Base-by-base conservation (phyloP, 2,888 invertebrate genomes). In the Tenthredo mesomela region DNA sequence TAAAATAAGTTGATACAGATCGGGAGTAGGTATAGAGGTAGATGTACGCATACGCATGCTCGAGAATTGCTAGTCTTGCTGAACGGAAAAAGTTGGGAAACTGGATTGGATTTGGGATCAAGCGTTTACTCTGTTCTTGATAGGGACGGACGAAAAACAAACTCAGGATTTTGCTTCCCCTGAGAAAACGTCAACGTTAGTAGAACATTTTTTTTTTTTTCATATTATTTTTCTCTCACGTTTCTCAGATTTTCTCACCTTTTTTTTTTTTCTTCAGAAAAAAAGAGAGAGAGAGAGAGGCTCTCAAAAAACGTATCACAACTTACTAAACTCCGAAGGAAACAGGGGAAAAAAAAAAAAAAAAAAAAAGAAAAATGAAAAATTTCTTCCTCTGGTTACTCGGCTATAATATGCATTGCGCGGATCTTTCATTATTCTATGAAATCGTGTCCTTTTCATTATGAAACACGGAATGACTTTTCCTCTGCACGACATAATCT, bases 81-180 rank as follows among this genome's bases (percentile, higher is more conserved):
- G 61, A 61, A 61, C 61, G 25, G 29, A 1, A 67, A 67, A 67
- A 67, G 18, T 33, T 33, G 3, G 15, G 33, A 67, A 67, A 29
- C 71, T 40, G 43, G 21, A 73, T 73, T 73, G 43, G 40, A 73
- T 73, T 73, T 73, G 25, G 71, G 71, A 73, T 71, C 71, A 71
- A 71, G 71, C 71, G 71, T 37, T 71, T 71, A 21, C 71, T 71
- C 67, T 67, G 67, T 67, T 67, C 40, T 73, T 73, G 71, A 73
- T 73, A 33, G 33, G 71, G 71, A 18, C 43, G 71, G n/a, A 40
- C 21, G 21, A n/a, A 73, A 43, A 73, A 73, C 71, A 40, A 40
- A 73, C 40, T 37, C 71, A 40, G 40, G 40, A n/a, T 73, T 43
- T 40, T 73, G 12, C 25, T 21, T 73, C 21, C 37, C 71, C 10